Conservation (phyloP, 1,140 invertebrate genomes). For the Drosophila ogumai region DNA sequence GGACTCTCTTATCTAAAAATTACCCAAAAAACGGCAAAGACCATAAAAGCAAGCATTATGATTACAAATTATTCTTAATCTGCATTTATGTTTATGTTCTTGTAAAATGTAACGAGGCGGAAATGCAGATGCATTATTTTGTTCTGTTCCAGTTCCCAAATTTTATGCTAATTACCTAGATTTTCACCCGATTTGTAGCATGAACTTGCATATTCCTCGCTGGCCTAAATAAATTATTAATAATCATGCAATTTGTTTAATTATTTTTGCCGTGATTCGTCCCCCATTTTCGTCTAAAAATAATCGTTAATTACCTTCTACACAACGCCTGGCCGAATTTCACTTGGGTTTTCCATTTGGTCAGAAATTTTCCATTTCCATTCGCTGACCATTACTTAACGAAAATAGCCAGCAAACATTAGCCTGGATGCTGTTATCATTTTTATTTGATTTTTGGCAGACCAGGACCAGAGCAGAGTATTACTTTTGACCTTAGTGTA, state of each 20-base stretch:
- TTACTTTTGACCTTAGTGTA: slow-evolving; percentile 1
- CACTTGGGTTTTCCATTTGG: slow-evolving; percentile 17
- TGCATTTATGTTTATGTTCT: slow-evolving; percentile 19
- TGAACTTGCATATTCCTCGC: slow-evolving; percentile 25
- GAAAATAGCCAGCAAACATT: slow-evolving; percentile 57
- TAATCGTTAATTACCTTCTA: slow-evolving; percentile 23
- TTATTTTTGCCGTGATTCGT: slow-evolving; percentile 34
- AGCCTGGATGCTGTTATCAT: slow-evolving; percentile 65
- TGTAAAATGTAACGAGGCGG: slow-evolving; percentile 23
- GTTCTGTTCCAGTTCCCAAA: slow-evolving; percentile 8
- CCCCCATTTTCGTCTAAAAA: slow-evolving; percentile 3
- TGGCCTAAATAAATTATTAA: slow-evolving; percentile 53
- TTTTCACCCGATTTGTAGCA: slow-evolving; percentile 48
- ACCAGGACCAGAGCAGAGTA: not conserved
- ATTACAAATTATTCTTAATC: slow-evolving; percentile 1
- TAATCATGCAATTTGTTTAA: slow-evolving; percentile 68
- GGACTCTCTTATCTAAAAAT: not conserved
- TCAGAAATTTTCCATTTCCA: slow-evolving; percentile 35
- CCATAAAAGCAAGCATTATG: not conserved
- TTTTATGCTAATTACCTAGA: slow-evolving; percentile 60
- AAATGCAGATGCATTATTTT: slow-evolving; percentile 40
- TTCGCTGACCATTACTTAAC: slow-evolving; percentile 49
- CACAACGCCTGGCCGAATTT: slow-evolving; percentile 2
- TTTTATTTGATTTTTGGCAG: slow-evolving; percentile 66
- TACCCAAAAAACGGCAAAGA: not conserved